These are phyloP conservation scores for Chaetoderma sp. DNA, from an alignment of 2,888 invertebrate genomes.

Conservation along the genomic window DNA sequence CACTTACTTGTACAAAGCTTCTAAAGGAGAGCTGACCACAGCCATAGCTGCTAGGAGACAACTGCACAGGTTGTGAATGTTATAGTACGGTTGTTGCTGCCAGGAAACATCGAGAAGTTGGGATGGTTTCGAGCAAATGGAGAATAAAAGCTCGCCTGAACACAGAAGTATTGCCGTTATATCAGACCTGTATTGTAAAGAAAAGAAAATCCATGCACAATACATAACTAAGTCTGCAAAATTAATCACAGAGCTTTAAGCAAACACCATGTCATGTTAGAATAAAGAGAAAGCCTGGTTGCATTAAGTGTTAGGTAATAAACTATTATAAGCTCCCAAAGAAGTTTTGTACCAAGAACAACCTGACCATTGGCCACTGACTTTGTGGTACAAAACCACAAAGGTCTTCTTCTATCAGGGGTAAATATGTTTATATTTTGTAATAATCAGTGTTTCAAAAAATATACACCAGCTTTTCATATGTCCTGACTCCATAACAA, in stretches of 20 bases:
- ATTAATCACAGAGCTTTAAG: too few species aligned
- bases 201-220: not conserved
- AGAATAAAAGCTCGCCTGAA: slow-evolving; percentile 51
- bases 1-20: slow-evolving; percentile 59
- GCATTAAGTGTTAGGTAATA: too few species aligned
- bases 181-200: slow-evolving; percentile 50
- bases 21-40: slow-evolving; percentile 57
- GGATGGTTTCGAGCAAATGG: slow-evolving; percentile 48
- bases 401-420: too few species aligned
- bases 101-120: slow-evolving; percentile 55
- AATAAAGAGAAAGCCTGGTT: too few species aligned
- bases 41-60: slow-evolving; percentile 57
- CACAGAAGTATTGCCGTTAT: slow-evolving; percentile 56
- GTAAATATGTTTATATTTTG: not conserved
- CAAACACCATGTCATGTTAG: too few species aligned
- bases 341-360: too few species aligned
- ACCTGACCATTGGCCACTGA: too few species aligned
- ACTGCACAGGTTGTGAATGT: slow-evolving; percentile 62
- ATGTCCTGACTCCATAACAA: not conserved
- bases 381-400: too few species aligned
- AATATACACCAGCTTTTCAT: not conserved
- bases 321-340: too few species aligned
- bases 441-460: not conserved
- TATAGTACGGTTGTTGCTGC: slow-evolving; percentile 50
- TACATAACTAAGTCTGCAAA: too few species aligned